These are phyloP conservation scores for Xiphorhynchus erythropygius DNA, from an alignment of 2,797 vertebrate species.

Conservation along the genomic window DNA sequence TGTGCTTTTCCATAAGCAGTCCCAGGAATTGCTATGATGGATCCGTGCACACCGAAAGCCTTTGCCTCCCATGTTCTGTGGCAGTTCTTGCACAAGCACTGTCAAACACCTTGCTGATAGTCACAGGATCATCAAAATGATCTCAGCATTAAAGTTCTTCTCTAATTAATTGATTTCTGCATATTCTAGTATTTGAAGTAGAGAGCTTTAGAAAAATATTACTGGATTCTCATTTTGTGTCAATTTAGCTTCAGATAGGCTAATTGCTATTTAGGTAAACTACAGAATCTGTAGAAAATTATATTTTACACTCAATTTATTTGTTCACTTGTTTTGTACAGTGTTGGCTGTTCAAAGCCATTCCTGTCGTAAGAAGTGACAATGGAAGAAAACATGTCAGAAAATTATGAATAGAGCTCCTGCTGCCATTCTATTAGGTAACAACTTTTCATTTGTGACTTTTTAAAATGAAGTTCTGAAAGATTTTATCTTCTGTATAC, in stretches of 20 bases:
- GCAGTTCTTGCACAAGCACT: background rate
- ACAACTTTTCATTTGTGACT: background rate
- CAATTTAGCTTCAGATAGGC: background rate
- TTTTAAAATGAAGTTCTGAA: background rate
- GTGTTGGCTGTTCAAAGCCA: background rate
- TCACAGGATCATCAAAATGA: background rate
- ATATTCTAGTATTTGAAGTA: background rate
- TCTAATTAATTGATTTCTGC: background rate
- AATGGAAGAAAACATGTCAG: background rate
- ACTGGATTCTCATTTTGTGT: background rate
- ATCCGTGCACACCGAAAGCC: background rate
- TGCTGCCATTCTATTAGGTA: background rate
- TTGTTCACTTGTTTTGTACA: background rate
- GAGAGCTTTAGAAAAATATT: background rate
- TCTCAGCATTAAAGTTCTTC: background rate
- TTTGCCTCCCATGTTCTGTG: background rate
- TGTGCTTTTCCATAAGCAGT: fast-evolving
- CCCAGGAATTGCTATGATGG: background rate
- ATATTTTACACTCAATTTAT: background rate
- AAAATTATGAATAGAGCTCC: background rate
- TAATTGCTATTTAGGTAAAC: background rate
- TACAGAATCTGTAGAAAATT: background rate
- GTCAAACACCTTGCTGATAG: background rate
- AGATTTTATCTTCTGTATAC: background rate
- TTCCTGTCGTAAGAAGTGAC: background rate